Conservation (phyloP, 2,113 vertebrate species). For the Apaloderma vittatum region DNA sequence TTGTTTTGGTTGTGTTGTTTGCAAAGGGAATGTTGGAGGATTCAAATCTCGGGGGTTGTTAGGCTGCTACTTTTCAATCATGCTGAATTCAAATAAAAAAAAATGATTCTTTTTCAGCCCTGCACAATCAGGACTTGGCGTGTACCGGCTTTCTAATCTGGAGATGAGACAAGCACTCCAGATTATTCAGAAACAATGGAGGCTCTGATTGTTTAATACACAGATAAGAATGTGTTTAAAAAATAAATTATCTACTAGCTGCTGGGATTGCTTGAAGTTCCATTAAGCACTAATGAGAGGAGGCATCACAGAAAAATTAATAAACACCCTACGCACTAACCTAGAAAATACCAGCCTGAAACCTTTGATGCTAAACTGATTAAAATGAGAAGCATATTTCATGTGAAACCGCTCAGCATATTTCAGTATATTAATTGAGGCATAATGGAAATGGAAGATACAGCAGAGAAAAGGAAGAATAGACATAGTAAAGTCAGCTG, state of each 20-base stretch:
- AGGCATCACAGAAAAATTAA: slow-evolving; percentile 72
- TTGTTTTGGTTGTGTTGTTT: neutral
- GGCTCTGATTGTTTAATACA: slow-evolving; percentile 52
- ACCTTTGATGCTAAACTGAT: slow-evolving; percentile 73
- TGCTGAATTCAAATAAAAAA: neutral
- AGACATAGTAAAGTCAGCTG: neutral
- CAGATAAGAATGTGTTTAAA: slow-evolving; percentile 58
- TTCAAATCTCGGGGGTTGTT: neutral
- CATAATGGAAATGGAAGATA: slow-evolving; percentile 55
- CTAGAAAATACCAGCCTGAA: slow-evolving; percentile 64
- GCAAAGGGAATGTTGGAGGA: neutral
- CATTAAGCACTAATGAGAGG: slow-evolving; percentile 73
- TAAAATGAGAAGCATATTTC: slow-evolving; percentile 69
- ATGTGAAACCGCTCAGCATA: slow-evolving; percentile 35
- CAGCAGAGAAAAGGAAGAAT: neutral
- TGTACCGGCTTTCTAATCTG: slow-evolving; percentile 9
- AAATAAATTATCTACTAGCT: slow-evolving; percentile 59
- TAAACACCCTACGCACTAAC: slow-evolving; percentile 60
- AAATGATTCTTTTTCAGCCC: neutral
- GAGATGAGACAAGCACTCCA: slow-evolving; percentile 40
- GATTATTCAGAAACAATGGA: slow-evolving; percentile 50
- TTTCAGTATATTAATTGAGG: slow-evolving; percentile 62
- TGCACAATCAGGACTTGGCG: neutral
- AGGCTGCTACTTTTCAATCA: neutral
- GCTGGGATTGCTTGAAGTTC: slow-evolving; percentile 61